phyloP scores from a whole-genome alignment of 2,113 vertebrate genomes.

The Gavialis gangeticus region DNA sequence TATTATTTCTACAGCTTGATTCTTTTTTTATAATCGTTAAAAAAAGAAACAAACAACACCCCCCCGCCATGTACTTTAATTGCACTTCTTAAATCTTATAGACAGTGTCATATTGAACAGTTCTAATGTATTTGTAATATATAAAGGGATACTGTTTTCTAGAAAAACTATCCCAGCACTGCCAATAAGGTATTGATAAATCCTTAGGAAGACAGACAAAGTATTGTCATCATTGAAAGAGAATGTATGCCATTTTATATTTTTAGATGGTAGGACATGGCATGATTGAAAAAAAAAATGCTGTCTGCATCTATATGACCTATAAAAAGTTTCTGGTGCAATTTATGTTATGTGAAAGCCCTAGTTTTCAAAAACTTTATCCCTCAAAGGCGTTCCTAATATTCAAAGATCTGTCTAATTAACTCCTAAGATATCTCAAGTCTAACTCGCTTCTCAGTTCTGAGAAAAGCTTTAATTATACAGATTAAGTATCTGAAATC shows the following conservation, averaged over 20 bases:
- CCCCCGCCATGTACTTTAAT: neutral
- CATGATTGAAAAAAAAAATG: neutral
- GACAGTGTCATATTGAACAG: neutral
- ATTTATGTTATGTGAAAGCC: conserved; percentile 75
- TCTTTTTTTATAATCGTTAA: neutral
- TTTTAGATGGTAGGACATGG: conserved; percentile 49
- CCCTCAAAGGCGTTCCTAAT: conserved; percentile 71
- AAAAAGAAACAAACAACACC: neutral
- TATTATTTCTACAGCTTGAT: neutral
- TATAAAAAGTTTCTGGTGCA: conserved; percentile 51
- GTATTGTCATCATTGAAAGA: neutral
- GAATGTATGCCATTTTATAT: neutral
- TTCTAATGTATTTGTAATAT: neutral
- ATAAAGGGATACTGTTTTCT: conserved; percentile 20
- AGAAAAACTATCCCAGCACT: neutral
- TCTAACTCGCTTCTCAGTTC: conserved; percentile 64
- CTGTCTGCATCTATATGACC: conserved; percentile 32
- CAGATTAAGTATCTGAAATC: conserved; percentile 69
- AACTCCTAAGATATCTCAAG: conserved; percentile 71
- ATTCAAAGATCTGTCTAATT: conserved; percentile 72
- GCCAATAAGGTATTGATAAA: conserved; percentile 25
- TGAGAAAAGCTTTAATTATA: conserved; percentile 72
- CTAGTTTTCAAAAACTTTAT: conserved; percentile 71
- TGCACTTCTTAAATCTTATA: neutral
- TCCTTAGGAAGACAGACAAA: conserved; percentile 1